These are phyloP conservation scores for Neoarius graeffei DNA, from an alignment of 2,113 vertebrate species.

Conservation along the genomic window DNA sequence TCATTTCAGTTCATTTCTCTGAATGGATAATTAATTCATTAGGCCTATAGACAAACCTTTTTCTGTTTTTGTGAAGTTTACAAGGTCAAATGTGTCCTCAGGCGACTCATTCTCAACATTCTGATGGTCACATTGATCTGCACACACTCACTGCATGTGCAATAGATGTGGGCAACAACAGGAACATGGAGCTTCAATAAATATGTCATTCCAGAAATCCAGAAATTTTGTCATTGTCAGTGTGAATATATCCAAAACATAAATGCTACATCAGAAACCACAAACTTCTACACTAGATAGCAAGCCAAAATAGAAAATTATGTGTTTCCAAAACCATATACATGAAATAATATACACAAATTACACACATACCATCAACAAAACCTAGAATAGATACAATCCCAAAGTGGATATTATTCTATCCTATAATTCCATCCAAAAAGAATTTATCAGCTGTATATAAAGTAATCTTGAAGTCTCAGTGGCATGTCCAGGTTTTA, in stretches of 20 bases:
- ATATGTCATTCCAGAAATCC: background rate
- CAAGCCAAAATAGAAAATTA: background rate
- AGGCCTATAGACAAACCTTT: background rate
- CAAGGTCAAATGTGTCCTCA: constrained; percentile 65
- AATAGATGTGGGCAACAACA: background rate
- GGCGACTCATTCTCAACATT: constrained; percentile 59
- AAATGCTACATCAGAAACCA: background rate
- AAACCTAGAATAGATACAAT: background rate
- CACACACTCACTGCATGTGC: constrained; percentile 25
- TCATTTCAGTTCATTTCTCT: constrained; percentile 5
- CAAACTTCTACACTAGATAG: background rate
- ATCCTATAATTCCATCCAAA: background rate
- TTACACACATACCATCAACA: background rate
- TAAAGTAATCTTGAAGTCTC: background rate
- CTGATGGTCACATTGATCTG: constrained; percentile 69
- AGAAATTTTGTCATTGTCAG: background rate
- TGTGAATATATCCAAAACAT: background rate
- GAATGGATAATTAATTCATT: constrained; percentile 14
- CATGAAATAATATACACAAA: background rate
- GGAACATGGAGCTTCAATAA: background rate
- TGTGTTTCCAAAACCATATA: background rate
- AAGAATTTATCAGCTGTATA: background rate
- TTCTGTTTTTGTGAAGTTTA: constrained; percentile 22
- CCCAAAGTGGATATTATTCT: background rate
- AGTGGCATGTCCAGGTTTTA: background rate